A percentile compares a stretch with the other conserved stretches of the same genome.
Evolutionary conservation across 2,113 vertebrate species (phyloP).

Genomic region (Hypanus sabinus): DNA sequence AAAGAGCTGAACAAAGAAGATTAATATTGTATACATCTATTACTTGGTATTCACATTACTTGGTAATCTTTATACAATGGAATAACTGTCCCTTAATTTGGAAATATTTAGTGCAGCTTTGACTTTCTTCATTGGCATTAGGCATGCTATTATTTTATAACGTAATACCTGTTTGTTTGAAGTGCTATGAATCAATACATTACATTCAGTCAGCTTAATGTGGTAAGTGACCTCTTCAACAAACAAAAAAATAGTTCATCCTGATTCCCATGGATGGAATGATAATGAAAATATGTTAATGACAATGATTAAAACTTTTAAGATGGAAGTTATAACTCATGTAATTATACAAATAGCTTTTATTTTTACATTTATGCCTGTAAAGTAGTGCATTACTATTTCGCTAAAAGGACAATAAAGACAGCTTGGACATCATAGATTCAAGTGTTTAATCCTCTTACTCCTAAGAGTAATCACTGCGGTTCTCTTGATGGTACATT

Average conservation of each 20-base stretch:
- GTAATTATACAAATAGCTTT: slow-evolving; percentile 31
- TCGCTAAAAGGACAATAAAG: slow-evolving; percentile 28
- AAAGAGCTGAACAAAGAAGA: neutral
- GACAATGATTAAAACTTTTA: slow-evolving; percentile 15
- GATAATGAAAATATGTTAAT: slow-evolving; percentile 29
- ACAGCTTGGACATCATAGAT: slow-evolving; percentile 37
- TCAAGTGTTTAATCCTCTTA: slow-evolving; percentile 43
- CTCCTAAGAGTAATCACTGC: slow-evolving; percentile 39
- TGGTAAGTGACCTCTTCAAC: neutral
- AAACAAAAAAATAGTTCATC: neutral
- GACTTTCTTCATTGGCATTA: neutral
- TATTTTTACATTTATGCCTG: slow-evolving; percentile 19
- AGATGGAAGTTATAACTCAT: neutral
- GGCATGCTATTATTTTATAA: neutral
- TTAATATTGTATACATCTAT: neutral
- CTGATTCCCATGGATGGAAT: neutral
- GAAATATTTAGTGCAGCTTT: neutral
- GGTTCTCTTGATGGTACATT: slow-evolving; percentile 38
- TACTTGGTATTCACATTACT: neutral
- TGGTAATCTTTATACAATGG: neutral
- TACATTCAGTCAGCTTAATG: neutral
- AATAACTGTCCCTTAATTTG: neutral
- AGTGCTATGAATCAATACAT: neutral
- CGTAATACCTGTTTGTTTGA: neutral
- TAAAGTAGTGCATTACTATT: neutral